Percentiles rank a stretch among this genome's conserved stretches.
phyloP scores from a whole-genome alignment of 2,113 vertebrate genomes.

The Corynorhinus townsendii region DNA sequence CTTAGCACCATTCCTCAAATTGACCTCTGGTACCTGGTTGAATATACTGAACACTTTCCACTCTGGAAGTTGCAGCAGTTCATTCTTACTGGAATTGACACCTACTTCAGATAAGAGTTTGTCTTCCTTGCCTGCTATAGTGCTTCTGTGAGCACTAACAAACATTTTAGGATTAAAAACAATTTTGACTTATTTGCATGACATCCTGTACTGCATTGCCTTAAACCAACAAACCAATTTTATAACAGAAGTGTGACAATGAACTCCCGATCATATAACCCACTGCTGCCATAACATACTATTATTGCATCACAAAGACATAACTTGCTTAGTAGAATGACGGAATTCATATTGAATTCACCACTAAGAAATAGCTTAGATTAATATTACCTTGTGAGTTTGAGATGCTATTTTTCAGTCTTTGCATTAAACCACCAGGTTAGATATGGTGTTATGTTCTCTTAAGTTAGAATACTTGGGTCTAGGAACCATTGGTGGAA shows the following conservation, averaged over 20 bases:
- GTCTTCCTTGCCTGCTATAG: background rate
- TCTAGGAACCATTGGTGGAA: background rate
- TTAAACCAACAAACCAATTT: background rate
- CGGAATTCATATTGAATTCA: background rate
- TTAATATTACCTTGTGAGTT: background rate
- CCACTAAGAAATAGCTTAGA: background rate
- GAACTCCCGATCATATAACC: background rate
- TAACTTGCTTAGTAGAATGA: background rate
- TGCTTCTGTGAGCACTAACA: background rate
- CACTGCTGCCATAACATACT: background rate
- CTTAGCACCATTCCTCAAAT: background rate
- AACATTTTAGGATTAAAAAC: background rate
- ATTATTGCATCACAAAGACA: background rate
- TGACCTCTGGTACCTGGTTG: background rate
- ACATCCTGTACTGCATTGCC: background rate
- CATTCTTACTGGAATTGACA: background rate
- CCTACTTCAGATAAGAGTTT: background rate
- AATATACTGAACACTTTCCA: constrained; percentile 18
- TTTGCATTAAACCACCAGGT: background rate
- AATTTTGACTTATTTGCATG: background rate
- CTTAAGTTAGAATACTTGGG: background rate
- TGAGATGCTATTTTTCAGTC: background rate
- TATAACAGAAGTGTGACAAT: background rate
- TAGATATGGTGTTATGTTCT: background rate
- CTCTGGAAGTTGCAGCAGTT: background rate